A percentile compares a stretch with the other conserved stretches of the same genome.
These are phyloP conservation scores for Takifugu bimaculatus DNA, from an alignment of 2,113 vertebrate species.

Conservation along the genomic window DNA sequence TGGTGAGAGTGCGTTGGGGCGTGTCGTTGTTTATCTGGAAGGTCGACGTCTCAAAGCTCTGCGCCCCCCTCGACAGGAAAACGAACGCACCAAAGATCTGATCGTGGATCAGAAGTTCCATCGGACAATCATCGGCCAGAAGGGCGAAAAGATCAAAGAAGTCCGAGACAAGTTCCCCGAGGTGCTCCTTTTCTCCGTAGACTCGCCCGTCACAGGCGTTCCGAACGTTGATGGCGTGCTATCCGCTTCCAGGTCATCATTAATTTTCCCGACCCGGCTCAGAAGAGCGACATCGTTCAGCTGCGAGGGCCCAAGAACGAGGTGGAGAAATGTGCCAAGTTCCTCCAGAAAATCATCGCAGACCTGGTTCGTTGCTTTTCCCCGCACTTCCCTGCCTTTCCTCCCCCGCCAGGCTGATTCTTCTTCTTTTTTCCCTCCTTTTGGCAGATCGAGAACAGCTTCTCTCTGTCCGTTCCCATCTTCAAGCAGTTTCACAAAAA, in stretches of 20 bases:
- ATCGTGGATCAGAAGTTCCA: slow-evolving; percentile 81
- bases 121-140: slow-evolving; percentile 83
- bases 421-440: not conserved
- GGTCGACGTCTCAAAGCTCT: not conserved
- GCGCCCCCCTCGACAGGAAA: slow-evolving; percentile 62
- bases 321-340: slow-evolving; percentile 83
- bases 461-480: slow-evolving; percentile 79
- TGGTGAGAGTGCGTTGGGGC: slow-evolving; percentile 65
- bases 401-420: not conserved
- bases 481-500: slow-evolving; percentile 85
- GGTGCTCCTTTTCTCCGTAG: slow-evolving; percentile 41
- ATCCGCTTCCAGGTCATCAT: slow-evolving; percentile 76
- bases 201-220: not conserved
- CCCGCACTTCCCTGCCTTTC: not conserved
- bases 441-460: slow-evolving; percentile 79
- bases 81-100: slow-evolving; percentile 82
- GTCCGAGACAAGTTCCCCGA: slow-evolving; percentile 83
- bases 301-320: slow-evolving; percentile 81
- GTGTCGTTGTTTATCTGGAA: not conserved
- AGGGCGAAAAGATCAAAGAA: slow-evolving; percentile 84
- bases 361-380: slow-evolving; percentile 66
- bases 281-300: slow-evolving; percentile 82
- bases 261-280: slow-evolving; percentile 80
- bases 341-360: slow-evolving; percentile 78
- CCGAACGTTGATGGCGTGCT: not conserved